Evolutionary conservation across 1,140 invertebrate species (phyloP), one percentile per base, ranked within the genome.

Genomic region (Dendrolimus punctatus): DNA sequence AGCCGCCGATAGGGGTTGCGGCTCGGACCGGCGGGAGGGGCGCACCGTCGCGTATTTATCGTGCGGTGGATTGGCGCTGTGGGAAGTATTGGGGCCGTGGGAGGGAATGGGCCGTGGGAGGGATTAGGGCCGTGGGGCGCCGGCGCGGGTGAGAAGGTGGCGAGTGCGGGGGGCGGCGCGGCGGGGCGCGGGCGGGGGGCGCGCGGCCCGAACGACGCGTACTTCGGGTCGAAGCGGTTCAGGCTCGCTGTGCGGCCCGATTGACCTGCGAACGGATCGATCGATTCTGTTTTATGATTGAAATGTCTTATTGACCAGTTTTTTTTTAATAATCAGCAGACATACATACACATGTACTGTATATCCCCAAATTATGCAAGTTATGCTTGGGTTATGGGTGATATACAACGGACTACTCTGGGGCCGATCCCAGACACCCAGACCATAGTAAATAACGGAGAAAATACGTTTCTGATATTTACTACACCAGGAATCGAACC

Each of bases 151-250:
- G 74, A 62, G 73, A 80, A 78, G 7, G 80, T 78, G 61, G 73
- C 74, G 53, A 78, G 73, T 8, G 78, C 8, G 38, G 48, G 71
- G 43, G 77, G 76, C 57, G 72, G 69, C 62, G 80, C 73, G 60
- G 77, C 73, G 49, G 76, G 76, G 57, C 80, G 81, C 45, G 78
- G 75, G 63, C 89, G 88, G 50, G 87, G 80, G 59, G 88, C 87
- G 72, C 90, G 90, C 44, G 89, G 89, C 0, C 89, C 89, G 68
- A 90, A 90, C 71, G 89, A 90, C 9, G 89, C 89, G 72, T 90
- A 90, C 64, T 90, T 90, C 53, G 89, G 89, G 76, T 90, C 89
- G 74, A 90, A 90, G 51, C 89, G 88, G 80, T 90, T 90, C 75
- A 90, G 64, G 80, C 87, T 55, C 68, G 72, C 80, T 55, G 66